Evolutionary conservation across 2,888 invertebrate species (phyloP).

Genomic region (Pristionchus maxplancki): DNA sequence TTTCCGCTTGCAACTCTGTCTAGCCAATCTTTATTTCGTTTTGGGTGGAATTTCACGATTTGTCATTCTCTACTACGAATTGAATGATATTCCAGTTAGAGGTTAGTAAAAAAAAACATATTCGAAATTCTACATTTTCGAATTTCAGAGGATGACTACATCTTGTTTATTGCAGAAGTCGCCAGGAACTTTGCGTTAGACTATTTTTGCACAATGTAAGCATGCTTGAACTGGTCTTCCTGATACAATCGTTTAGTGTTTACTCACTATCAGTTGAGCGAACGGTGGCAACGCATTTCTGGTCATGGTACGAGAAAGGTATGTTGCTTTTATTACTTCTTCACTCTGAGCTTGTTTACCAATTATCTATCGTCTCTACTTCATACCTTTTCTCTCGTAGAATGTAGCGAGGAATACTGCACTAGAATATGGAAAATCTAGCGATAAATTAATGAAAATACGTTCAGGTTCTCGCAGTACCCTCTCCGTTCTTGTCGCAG

Average conservation of each 20-base stretch:
- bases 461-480: neutral
- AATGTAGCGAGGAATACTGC: too few species aligned
- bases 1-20: constrained; percentile 27
- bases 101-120: neutral
- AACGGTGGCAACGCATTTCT: neutral
- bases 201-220: constrained; percentile 42
- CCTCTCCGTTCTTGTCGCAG: neutral
- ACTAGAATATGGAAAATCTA: too few species aligned
- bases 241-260: neutral
- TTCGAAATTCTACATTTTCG: neutral
- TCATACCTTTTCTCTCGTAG: too few species aligned
- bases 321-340: neutral
- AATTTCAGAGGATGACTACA: constrained; percentile 22
- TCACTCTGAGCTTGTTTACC: too few species aligned
- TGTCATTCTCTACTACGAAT: constrained; percentile 15
- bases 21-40: neutral
- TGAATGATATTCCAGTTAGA: neutral
- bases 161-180: neutral
- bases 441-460: too few species aligned
- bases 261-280: neutral
- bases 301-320: constrained; percentile 30
- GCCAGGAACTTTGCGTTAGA: neutral
- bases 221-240: neutral
- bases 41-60: neutral
- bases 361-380: too few species aligned